Base-by-base conservation (phyloP, 1,140 invertebrate genomes). In the Orius insidiosus region DNA sequence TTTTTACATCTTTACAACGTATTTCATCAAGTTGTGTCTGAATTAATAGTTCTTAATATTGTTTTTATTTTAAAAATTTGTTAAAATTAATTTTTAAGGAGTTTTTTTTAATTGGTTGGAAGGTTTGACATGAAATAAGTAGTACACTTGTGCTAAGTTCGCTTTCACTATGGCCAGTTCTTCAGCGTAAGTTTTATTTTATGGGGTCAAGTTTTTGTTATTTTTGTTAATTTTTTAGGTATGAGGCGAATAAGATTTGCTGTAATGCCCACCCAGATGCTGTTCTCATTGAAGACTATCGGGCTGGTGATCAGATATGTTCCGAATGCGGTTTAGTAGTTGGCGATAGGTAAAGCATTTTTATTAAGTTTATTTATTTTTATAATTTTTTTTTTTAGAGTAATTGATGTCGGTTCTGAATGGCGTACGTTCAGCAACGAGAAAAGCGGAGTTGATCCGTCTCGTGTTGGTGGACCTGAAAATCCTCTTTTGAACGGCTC, bases 371-470 rank as follows among this genome's bases (percentile, higher is more conserved):
- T n/a, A n/a, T n/a, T n/a, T n/a, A n/a, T n/a, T n/a, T n/a, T n/a
- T n/a, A 8, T 42, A 13, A 14, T 45, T 47, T 38, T 55, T 49
- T 51, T 34, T 68, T 67, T 16, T 57, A 89, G 92, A 60, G 90
- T 98, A 0, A 93, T 99, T 54, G 96, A 99, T 70, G 96, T 99
- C n/a, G 94, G 95, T n/a, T 97, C 94, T n/a, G 96, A 99, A 66
- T 99, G 96, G 96, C 74, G 96, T 63, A 98, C 95, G 43, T 99
- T 99, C 63, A 96, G 88, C 56, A 98, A 98, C 70, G 96, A 99
- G 60, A 96, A 96, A 60, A 78, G 80, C 49, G 85, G 86, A 5
- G 85, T 86, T 2, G 96, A 99, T 70, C 94, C 94, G 15, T 96
- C 89, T 68, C 89, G 95, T 85, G 96, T 99, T 50, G 96, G 96